A percentile compares a stretch with the other conserved stretches of the same genome.
Conservation (phyloP, 2,113 vertebrate species). For the Oreochromis aureus region DNA sequence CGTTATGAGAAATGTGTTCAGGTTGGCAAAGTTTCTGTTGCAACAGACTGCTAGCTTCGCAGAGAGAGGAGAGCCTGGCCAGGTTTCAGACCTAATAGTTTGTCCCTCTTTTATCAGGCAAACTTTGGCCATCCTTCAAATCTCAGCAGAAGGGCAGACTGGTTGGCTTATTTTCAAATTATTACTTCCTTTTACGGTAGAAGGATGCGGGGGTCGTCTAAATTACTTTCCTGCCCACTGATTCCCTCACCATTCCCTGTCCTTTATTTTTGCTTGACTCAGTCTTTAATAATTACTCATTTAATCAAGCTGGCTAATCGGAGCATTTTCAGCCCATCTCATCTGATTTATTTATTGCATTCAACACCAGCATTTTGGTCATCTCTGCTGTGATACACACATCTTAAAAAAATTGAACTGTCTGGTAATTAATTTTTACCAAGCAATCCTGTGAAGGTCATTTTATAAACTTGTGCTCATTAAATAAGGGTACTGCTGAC, state of each 20-base stretch:
- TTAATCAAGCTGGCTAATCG: not conserved
- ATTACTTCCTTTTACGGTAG: not conserved
- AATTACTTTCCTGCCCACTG: not conserved
- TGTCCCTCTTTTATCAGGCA: slow-evolving; percentile 11
- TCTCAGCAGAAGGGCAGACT: not conserved
- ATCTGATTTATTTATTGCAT: not conserved
- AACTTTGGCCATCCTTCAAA: slow-evolving; percentile 4
- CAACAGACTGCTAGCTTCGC: not conserved
- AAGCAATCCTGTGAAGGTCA: not conserved
- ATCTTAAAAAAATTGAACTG: not conserved
- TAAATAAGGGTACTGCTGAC: not conserved
- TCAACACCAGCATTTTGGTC: not conserved
- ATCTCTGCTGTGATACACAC: not conserved
- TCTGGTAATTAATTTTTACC: not conserved
- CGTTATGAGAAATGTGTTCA: not conserved
- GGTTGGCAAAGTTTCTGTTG: slow-evolving; percentile 13
- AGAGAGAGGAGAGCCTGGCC: not conserved
- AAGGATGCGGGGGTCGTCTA: not conserved
- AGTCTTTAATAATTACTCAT: not conserved
- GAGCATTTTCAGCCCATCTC: not conserved
- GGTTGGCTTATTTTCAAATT: not conserved
- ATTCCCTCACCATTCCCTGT: not conserved
- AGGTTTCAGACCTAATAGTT: slow-evolving; percentile 21
- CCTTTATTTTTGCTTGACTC: not conserved
- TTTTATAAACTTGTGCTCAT: not conserved